Evolutionary conservation across 2,113 vertebrate genomes (phyloP), one percentile per base, ranked within the genome.

Genomic region (Poeciliopsis retropinna): DNA sequence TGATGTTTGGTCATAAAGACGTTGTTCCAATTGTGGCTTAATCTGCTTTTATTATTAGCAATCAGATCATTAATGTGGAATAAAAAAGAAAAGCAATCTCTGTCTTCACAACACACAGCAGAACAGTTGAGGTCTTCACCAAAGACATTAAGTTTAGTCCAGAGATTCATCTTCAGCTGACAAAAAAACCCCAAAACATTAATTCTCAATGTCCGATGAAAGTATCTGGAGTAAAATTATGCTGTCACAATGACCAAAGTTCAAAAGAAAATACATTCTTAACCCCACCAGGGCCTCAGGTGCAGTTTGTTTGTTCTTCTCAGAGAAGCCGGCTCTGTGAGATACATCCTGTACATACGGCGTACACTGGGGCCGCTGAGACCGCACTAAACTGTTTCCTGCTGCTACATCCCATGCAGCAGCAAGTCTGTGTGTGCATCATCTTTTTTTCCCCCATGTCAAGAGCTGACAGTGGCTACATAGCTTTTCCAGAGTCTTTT

Each of bases 261-360:
- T 29, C 25, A 60, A 25, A 47, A 66, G 44, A 29, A 67, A 74
- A 67, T 17, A 67, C 41, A 47, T 74, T 72, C n/a, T 22, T 34
- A 60, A 11, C 5, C 27, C 69, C 22, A 31, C 66, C 25, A 37
- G 63, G n/a, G 41, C 60, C 60, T 70, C 76, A 44, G 0, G 31
- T 61, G 60, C 3, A 27, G 6, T 19, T 27, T 69, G 28, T 82
- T 76, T 74, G 41, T 72, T 77, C 75, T 72, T 37, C 28, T 60
- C 3, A 64, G 68, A 66, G 60, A 72, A 60, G 29, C 69, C 67
- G 0, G 0, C 2, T 67, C 37, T 60, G 44, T 7, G 29, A 62
- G 31, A 64, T 63, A 34, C 64, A 77, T 88, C 78, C 78, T 83
- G 84, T 73, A 60, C 4, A 72, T 83, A 70, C 79, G 57, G 65